These are phyloP conservation scores for Isichthys henryi DNA, from an alignment of 2,113 vertebrate genomes.

Conservation along the genomic window DNA sequence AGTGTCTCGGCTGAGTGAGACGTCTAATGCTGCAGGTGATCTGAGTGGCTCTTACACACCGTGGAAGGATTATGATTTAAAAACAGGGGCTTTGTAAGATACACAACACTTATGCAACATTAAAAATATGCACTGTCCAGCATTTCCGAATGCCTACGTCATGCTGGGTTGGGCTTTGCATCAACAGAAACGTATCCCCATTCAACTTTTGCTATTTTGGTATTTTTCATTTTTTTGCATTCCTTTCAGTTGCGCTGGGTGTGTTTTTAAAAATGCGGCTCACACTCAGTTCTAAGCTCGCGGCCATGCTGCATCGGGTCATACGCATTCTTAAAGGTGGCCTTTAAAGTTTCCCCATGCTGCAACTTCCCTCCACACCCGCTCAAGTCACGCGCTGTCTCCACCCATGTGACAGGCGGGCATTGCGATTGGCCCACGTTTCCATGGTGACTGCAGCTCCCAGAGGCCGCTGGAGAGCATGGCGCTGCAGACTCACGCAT, in stretches of 20 bases:
- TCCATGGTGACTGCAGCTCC: constrained; percentile 36
- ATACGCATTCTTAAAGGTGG: background rate
- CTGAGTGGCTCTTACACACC: background rate
- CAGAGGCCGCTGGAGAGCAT: background rate
- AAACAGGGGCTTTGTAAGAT: background rate
- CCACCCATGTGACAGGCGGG: constrained; percentile 29
- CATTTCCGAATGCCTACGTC: background rate
- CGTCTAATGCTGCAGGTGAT: background rate
- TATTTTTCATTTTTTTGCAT: background rate
- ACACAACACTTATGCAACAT: background rate
- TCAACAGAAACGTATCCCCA: constrained; percentile 13
- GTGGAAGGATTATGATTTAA: background rate
- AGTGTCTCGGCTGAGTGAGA: background rate
- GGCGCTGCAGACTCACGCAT: background rate
- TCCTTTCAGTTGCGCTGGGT: background rate
- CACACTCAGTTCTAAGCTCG: background rate
- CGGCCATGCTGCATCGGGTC: background rate
- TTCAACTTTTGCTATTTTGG: constrained; percentile 9
- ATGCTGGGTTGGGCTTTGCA: constrained; percentile 1
- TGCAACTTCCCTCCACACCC: background rate
- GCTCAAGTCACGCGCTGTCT: constrained; percentile 10
- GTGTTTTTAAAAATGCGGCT: background rate
- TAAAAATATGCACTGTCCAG: background rate
- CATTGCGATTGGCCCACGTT: constrained; percentile 39
- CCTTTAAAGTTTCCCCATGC: background rate